Base-by-base conservation (phyloP, 2,888 invertebrate species). In the Drosophila siamana region DNA sequence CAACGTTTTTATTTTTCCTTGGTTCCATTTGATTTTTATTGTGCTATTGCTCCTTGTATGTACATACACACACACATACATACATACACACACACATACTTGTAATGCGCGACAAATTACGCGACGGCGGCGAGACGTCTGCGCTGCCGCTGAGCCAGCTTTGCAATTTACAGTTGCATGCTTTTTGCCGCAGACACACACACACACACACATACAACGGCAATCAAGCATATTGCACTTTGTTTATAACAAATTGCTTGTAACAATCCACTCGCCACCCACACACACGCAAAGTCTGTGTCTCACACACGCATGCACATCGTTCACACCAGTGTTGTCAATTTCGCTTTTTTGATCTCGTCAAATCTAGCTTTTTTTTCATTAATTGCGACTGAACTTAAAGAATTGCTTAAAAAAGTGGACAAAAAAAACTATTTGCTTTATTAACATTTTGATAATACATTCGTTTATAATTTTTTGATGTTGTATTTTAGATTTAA, bases 161-260 rank as follows among this genome's bases (percentile, higher is more conserved):
- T 56, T 72, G 67, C 71, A 71, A 67, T 67, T 67, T 60, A 61
- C 33, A 71, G 57, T 57, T 72, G 68, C 54, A 69, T 59, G 76
- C 61, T 65, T 63, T 63, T 70, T 70, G 74, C 76, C 78, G 76
- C 65, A 68, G 46, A 44, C 61, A 52, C 24, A 57, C 33, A 40
- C 16, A 43, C 22, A 11, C 55, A 56, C 19, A 54, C 44, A 40
- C 15, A 30, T 46, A 55, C 16, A 38, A 22, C 44, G 36, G 55
- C 65, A 67, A 52, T 66, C 71, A 71, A 55, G 63, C 64, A 62
- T 57, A 76, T 59, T 68, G 69, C 63, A 69, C 61, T 69, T 78
- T 78, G 79, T 78, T 78, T 78, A 79, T 79, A 73, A 78, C 73
- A 73, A 78, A 75, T 75, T 76, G 79, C 64, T 73, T 67, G 73